Evolutionary conservation across 2,113 vertebrate species (phyloP).

Genomic region (Ellobius talpinus): DNA sequence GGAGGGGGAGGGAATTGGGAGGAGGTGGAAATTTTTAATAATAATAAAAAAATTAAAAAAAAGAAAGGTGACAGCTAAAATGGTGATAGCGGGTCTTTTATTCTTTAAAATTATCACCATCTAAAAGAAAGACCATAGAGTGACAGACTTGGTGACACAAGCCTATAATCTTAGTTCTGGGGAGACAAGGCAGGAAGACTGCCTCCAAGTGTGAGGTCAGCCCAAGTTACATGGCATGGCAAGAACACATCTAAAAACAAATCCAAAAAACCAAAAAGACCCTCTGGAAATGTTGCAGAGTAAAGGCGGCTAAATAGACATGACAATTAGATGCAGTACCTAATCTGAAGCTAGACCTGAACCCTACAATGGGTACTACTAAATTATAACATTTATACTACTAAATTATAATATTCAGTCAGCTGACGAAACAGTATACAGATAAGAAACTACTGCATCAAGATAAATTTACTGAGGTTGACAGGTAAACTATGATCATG

Average conservation of each 20-base stretch:
- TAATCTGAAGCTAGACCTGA: neutral
- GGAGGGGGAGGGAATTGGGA: no score
- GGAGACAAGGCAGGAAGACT: neutral
- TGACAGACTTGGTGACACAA: neutral
- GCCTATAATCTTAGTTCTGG: neutral
- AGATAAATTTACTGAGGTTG: neutral
- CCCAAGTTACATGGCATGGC: neutral
- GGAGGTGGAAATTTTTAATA: no score
- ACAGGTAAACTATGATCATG: neutral
- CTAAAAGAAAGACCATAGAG: neutral
- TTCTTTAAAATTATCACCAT: slow-evolving; percentile 50
- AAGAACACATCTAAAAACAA: neutral
- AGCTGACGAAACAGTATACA: neutral
- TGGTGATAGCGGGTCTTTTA: neutral
- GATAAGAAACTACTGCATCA: neutral
- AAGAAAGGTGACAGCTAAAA: slow-evolving; percentile 36
- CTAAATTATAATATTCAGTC: slow-evolving; percentile 9
- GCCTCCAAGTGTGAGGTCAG: neutral
- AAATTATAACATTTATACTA: neutral
- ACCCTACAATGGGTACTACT: neutral
- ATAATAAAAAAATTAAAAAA: no score
- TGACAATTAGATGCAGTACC: neutral
- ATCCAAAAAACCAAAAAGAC: neutral
- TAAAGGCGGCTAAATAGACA: slow-evolving; percentile 36
- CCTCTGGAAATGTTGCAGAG: neutral